Evolutionary conservation across 2,113 vertebrate species (phyloP).

Genomic region (Nothobranchius kuhntae): DNA sequence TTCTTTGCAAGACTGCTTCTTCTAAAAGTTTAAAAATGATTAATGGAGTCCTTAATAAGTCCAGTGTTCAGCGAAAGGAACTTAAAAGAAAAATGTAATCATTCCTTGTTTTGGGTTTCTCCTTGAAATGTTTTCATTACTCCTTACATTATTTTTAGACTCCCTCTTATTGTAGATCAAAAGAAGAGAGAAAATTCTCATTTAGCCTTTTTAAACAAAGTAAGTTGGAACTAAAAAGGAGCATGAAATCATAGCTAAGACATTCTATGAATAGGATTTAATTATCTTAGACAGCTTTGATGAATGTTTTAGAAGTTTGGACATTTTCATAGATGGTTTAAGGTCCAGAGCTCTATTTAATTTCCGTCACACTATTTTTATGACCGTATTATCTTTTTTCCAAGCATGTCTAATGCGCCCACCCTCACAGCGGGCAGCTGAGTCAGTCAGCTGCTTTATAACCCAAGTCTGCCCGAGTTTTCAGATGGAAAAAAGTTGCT

Average conservation of each 20-base stretch:
- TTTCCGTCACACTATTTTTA: constrained; percentile 22
- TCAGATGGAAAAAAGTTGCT: background rate
- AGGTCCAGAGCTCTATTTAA: constrained; percentile 46
- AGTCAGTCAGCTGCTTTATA: constrained; percentile 25
- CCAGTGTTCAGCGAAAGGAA: constrained; percentile 14
- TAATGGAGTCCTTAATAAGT: constrained; percentile 41
- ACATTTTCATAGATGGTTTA: constrained; percentile 38
- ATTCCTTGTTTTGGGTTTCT: constrained; percentile 26
- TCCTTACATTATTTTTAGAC: constrained; percentile 19
- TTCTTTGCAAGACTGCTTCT: constrained; percentile 12
- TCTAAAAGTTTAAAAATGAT: constrained; percentile 27
- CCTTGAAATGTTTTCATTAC: constrained; percentile 26
- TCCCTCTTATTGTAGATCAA: constrained; percentile 4
- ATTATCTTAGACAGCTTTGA: constrained; percentile 41
- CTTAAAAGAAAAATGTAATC: constrained; percentile 37
- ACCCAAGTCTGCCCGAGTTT: constrained; percentile 9
- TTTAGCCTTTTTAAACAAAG: constrained; percentile 31
- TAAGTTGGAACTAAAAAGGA: constrained; percentile 18
- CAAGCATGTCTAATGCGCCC: constrained; percentile 35
- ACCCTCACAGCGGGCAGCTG: constrained; percentile 18
- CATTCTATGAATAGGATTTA: constrained; percentile 11
- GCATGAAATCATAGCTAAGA: constrained; percentile 9
- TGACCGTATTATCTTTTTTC: constrained; percentile 37
- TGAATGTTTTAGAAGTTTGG: constrained; percentile 36
- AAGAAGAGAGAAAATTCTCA: constrained; percentile 15